Base-by-base conservation (phyloP, 2,113 vertebrate genomes). In the Boleophthalmus pectinirostris region DNA sequence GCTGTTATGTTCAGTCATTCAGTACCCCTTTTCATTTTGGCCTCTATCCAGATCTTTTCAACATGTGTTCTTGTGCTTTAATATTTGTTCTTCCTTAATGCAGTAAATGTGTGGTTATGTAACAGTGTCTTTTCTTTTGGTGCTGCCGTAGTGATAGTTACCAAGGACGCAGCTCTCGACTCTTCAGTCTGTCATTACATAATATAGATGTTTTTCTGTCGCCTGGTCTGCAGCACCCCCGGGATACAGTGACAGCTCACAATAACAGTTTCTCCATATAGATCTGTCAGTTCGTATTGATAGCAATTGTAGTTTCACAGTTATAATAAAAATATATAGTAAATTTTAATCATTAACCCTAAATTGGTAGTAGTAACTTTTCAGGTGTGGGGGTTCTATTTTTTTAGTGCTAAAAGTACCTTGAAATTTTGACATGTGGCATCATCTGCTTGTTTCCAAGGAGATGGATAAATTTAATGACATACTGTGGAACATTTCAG, bases 121-220 rank as follows among this genome's bases (percentile, higher is more conserved):
- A 81, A 84, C 12, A 43, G 38, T 68, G 57, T 80, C 66, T 56
- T 83, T 79, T 80, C 72, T 63, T 23, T 69, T 51, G 54, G 33
- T 47, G 68, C 71, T 78, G 80, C 80, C 81, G 76, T 84, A 81
- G 84, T 69, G 85, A 87, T 72, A 73, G 79, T 88, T 85, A 85
- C 85, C 84, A 85, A 87, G 88, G 83, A 85, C 63, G 33, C 25
- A 13, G 72, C 69, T 80, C 43, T 77, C 68, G 63, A 66, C 70
- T 82, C 13, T 43, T 43, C 1, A 75, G 70, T 43, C 68, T 72
- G 20, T 77, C 77, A 66, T 91, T 87, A 72, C 72, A 65, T 83
- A 88, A 87, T 21, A 10, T 46, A 68, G 25, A 23, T 57, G 56
- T 74, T 49, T 74, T 20, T 77, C 63, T 43, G 47, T 75, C n/a